Evolutionary conservation across 2,888 invertebrate species (phyloP).

Genomic region (Portevinia maculata): DNA sequence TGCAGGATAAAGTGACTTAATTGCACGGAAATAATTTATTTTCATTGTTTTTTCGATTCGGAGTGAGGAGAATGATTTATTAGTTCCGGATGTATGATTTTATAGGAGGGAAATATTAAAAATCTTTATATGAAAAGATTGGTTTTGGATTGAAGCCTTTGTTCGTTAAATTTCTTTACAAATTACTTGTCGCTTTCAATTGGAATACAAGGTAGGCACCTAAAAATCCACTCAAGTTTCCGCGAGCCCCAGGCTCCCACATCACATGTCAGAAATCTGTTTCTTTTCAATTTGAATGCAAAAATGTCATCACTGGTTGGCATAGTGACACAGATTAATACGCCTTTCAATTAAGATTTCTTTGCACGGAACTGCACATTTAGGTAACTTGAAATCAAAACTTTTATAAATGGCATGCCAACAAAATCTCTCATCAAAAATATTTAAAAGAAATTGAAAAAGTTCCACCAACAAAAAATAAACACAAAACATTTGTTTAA

Average conservation of each 20-base stretch:
- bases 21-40: conserved; percentile 62
- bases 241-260: background rate
- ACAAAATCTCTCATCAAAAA: conserved; percentile 1
- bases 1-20: conserved; percentile 62
- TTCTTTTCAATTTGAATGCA: conserved; percentile 19
- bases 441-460: conserved; percentile 67
- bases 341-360: conserved; percentile 12
- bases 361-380: conserved; percentile 41
- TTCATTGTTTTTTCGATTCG: conserved; percentile 53
- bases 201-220: too few species aligned
- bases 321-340: conserved; percentile 18
- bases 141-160: too few species aligned
- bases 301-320: conserved; percentile 35
- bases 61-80: conserved; percentile 55
- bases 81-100: conserved; percentile 28
- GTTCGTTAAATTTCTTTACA: too few species aligned
- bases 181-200: too few species aligned
- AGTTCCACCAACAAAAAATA: conserved; percentile 36
- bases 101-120: too few species aligned
- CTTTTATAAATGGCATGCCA: conserved; percentile 23
- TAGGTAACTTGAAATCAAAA: conserved; percentile 54
- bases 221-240: too few species aligned
- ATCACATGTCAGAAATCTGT: background rate
- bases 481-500: conserved; percentile 38
- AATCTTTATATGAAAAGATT: too few species aligned